Evolutionary conservation across 2,888 invertebrate species (phyloP), one percentile per base, ranked within the genome.

Genomic region (Glaucopsyche alexis): DNA sequence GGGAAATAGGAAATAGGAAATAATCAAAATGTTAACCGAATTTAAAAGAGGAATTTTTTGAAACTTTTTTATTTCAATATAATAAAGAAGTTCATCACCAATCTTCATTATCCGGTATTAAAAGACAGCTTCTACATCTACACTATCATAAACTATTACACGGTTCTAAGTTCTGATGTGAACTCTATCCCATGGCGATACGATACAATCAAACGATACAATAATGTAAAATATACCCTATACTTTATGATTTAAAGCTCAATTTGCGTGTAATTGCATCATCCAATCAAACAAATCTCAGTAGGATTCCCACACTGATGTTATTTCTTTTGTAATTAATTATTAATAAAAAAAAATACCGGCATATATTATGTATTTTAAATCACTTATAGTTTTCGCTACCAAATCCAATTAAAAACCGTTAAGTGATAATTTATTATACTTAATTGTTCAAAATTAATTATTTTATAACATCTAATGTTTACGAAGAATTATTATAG

Each of bases 251-350:
- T 13, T 29, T 60, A 29, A 60, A 29, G 60, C 60, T 60, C 60
- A 38, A 29, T 29, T 60, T 60, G 8, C 19, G 16, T 60, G 6
- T 13, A 13, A 29, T 38, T 14, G 6, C 13, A 13, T 11, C 2
- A 13, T 60, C 60, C 60, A 60, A 60, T 60, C 29, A 60, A 14
- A 13, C 7, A 29, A 13, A 60, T 60, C 1, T 29, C 19, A 11
- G 60, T 60, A 60, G 60, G 60, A 13, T 60, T 60, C 60, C 60
- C 29, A 60, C 60, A 60, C 60, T 19, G 60, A 38, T 60, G 60
- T 14, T 38, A 29, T 13, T 13, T 60, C n/a, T 29, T 60, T 14
- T 29, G 13, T 13, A 19, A 19, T 19, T 19, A 55, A 19, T 55
- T 55, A 16, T 55, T n/a, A n/a, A n/a, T n/a, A n/a, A n/a, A n/a